Conservation (phyloP, 2,113 vertebrate genomes). For the Mystacornis crossleyi region DNA sequence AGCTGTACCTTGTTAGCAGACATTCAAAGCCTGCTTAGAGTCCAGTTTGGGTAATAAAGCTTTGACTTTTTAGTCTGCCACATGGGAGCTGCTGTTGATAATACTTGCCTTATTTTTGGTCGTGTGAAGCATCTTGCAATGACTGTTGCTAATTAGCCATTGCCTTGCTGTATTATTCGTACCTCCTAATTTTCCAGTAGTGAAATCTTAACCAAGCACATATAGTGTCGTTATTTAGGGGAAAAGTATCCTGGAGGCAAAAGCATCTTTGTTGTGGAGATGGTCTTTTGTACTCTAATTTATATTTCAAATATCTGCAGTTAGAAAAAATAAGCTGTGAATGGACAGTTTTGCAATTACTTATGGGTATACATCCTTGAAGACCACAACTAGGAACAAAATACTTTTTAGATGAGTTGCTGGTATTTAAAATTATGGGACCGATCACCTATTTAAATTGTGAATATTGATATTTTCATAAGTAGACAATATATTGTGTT, state of each 20-base stretch:
- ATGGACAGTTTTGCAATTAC: constrained; percentile 29
- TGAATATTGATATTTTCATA: constrained; percentile 78
- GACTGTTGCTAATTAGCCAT: constrained; percentile 51
- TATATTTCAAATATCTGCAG: constrained; percentile 11
- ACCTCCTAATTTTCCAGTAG: neutral
- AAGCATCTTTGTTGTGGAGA: constrained; percentile 6
- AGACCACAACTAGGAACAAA: constrained; percentile 52
- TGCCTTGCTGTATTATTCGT: constrained; percentile 16
- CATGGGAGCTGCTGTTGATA: constrained; percentile 54
- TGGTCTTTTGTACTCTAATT: constrained; percentile 28
- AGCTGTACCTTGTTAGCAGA: neutral
- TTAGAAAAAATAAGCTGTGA: constrained; percentile 49
- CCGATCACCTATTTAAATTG: constrained; percentile 56
- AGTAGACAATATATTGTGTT: constrained; percentile 75
- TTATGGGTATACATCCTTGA: neutral
- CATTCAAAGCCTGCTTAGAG: constrained; percentile 39
- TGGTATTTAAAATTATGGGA: constrained; percentile 36
- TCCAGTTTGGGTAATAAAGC: constrained; percentile 47
- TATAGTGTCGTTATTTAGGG: neutral
- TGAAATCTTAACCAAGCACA: neutral
- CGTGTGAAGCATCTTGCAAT: constrained; percentile 44
- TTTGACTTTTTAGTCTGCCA: constrained; percentile 56
- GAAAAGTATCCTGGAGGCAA: neutral
- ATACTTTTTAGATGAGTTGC: constrained; percentile 31
- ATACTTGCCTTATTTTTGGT: constrained; percentile 47